Base-by-base conservation (phyloP, 2,797 vertebrate genomes). In the Gallirallus australis region DNA sequence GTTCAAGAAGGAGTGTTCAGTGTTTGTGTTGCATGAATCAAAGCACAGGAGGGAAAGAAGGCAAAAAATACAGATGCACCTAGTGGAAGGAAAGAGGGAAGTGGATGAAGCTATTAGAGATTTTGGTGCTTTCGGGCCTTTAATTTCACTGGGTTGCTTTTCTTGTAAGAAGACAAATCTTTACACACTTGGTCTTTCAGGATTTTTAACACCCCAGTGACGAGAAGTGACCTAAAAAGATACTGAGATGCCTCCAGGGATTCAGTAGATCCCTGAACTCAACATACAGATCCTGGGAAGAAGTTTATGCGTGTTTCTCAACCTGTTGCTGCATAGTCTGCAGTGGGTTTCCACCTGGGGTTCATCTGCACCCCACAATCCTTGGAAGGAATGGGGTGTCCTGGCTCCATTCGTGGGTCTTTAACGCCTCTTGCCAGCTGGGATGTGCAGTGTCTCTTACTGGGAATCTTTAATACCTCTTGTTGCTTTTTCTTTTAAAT, bases 401-500 rank as follows among this genome's bases (percentile, higher is more conserved):
- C 72, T 70, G 86, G 6, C 61, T 75, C 35, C 1, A 0, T 53
- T 61, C 39, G 56, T 57, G 0, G 9, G 33, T 64, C 66, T 69
- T 47, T 23, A 28, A 25, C 1, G 3, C 5, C 40, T 70, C 7
- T 0, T 2, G 3, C 28, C 24, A 28, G 24, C 31, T 65, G 71
- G 69, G 33, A 19, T 30, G 4, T 9, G 31, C 4, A 8, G 4
- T 15, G 42, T 66, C 69, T 59, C 35, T 50, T 30, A 2, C 23
- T 53, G 48, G n/a, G 20, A 66, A 35, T n/a, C 37, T 63, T 63
- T 84, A 53, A 89, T 35, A 33, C 8, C 2, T 72, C 20, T 47
- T 30, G 15, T 93, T 93, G 7, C n/a, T 91, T 59, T 94, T 73
- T 95, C 64, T 79, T 86, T 84, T 96, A 15, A 88, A 86, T 97